These are phyloP conservation scores for Triplophysa rosa DNA, from an alignment of 2,113 vertebrate genomes.

Conservation along the genomic window DNA sequence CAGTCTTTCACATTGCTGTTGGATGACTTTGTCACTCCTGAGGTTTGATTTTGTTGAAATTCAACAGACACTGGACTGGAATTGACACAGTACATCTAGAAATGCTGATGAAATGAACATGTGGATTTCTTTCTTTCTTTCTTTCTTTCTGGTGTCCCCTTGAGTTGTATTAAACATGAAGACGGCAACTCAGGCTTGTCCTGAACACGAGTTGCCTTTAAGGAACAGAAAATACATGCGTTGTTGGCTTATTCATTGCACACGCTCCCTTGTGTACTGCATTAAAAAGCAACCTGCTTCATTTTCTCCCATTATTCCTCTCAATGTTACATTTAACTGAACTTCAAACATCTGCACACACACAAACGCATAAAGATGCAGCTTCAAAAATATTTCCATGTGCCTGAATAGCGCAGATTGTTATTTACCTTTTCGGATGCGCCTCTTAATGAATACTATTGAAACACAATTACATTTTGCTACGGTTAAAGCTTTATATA, in stretches of 20 bases:
- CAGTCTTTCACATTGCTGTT: too few species aligned
- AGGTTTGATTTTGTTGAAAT: too few species aligned
- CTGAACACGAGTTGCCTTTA: neutral
- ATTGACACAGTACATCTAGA: too few species aligned
- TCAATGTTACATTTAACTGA: neutral
- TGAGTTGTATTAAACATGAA: neutral
- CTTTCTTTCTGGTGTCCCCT: neutral
- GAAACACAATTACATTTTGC: neutral
- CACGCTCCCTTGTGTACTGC: neutral
- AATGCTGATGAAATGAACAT: too few species aligned
- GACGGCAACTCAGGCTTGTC: neutral
- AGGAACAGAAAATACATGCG: neutral
- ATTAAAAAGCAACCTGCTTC: constrained; percentile 14
- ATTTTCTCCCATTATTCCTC: constrained; percentile 19
- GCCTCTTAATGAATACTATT: neutral
- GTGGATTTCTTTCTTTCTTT: too few species aligned
- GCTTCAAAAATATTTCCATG: neutral
- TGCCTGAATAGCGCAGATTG: neutral
- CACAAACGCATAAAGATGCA: constrained; percentile 1
- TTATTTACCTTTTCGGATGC: neutral
- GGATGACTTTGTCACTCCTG: too few species aligned
- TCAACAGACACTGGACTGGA: too few species aligned
- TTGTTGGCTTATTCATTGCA: neutral
- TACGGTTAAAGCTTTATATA: neutral
- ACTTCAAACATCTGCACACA: constrained; percentile 4